Base-by-base conservation (phyloP, 1,140 invertebrate genomes). In the Bombus polaris region DNA sequence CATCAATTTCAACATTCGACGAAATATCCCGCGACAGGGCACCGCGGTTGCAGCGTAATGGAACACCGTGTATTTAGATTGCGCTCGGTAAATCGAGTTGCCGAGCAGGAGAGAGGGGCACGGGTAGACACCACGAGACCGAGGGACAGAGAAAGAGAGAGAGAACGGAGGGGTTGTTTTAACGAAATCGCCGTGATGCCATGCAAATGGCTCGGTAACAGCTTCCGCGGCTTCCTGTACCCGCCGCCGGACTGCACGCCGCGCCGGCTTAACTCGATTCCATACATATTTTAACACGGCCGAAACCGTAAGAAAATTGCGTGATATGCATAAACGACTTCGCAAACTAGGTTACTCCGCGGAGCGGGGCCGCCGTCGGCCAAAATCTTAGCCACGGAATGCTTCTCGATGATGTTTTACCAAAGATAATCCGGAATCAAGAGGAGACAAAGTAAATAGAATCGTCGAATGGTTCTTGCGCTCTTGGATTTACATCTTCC, bases 271-370 rank as follows among this genome's bases (percentile, higher is more conserved):
- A 95, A 95, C 94, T 95, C 93, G 91, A 95, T 94, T 94, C 94
- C 92, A 95, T 95, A 95, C 94, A 95, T 95, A 95, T 95, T 95
- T 95, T 94, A 95, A 95, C 94, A 94, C 92, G 89, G 88, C 89
- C 92, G 88, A 94, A 95, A 95, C 93, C 94, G 91, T 93, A 95
- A 95, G 94, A 95, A 95, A 95, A 95, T 95, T 95, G 93, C 91
- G 91, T 94, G 92, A 94, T 94, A 94, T 94, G 92, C 93, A 94
- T 95, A 95, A 94, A 94, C 90, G 92, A 92, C 93, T 94, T 93
- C 91, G 90, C 89, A 91, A 93, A 93, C 92, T 92, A 83, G 88
- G 91, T 93, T 93, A 92, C 84, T 5, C 25, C 75, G 71, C 13
- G 4, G 70, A 62, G 77, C n/a, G 66, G 62, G 47, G 47, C 47